Percentiles rank a stretch among this genome's conserved stretches.
Evolutionary conservation across 2,797 vertebrate genomes (phyloP).

Genomic region (Sebastolobus altivelis): DNA sequence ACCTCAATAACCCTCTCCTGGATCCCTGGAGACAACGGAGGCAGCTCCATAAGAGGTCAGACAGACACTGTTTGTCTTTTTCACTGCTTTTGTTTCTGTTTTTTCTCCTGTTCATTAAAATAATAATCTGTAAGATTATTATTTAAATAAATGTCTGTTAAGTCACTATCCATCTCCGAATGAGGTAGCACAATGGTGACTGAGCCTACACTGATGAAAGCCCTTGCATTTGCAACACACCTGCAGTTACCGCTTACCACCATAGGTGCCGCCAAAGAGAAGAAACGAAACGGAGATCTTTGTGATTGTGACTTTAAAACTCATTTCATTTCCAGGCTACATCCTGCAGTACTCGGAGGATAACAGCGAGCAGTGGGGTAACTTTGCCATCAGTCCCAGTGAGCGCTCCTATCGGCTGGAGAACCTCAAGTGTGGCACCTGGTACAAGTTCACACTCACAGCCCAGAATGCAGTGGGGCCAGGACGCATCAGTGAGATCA

Average conservation of each 20-base stretch:
- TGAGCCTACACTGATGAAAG: background rate
- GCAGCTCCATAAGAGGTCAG: conserved; percentile 97
- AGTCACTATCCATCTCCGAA: background rate
- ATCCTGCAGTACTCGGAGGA: conserved; percentile 99
- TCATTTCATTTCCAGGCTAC: conserved; percentile 85
- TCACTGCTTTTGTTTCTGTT: background rate
- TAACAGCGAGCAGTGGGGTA: conserved; percentile 98
- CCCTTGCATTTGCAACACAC: background rate
- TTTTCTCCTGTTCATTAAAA: background rate
- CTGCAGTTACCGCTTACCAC: accelerated
- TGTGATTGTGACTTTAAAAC: background rate
- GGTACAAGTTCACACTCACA: conserved; percentile 99
- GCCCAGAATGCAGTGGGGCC: conserved; percentile 98
- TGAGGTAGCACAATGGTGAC: background rate
- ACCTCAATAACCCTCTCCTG: conserved; percentile 98
- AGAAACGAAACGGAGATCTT: background rate
- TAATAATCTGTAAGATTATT: background rate
- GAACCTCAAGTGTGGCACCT: conserved; percentile 96
- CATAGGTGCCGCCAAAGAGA: background rate
- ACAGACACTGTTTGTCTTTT: background rate
- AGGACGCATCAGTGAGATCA: conserved; percentile 98
- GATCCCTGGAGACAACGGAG: conserved; percentile 98
- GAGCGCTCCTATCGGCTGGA: conserved; percentile 95
- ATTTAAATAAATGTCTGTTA: background rate
- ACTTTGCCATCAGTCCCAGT: conserved; percentile 96